Evolutionary conservation across 2,888 invertebrate genomes (phyloP), one percentile per base, ranked within the genome.

Genomic region (Deilephila elpenor): DNA sequence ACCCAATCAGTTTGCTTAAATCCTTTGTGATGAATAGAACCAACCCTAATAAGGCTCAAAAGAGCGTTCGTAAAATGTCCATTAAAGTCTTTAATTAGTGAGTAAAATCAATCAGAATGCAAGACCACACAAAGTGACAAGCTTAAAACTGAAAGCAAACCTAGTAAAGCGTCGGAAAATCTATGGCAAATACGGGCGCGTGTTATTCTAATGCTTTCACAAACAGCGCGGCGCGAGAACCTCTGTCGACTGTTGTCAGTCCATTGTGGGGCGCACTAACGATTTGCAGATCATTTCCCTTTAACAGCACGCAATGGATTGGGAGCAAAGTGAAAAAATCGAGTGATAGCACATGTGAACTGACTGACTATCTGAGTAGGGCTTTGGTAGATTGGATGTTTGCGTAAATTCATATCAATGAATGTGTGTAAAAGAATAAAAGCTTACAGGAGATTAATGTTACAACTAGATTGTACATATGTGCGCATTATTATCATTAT

Each of bases 141-240:
- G 88, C 84, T 85, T 90, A 87, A 91, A 91, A 90, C 91, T 88
- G 86, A 87, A 84, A 87, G 88, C 86, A 92, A 92, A 92, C 91
- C 84, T 77, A 82, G 86, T 85, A 88, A 89, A 88, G 86, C 89
- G 86, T 83, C 78, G 78, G 83, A 78, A 89, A 91, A 89, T 88
- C 92, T 88, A 88, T 79, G 77, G 89, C 90, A 93, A 93, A 93
- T 92, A 92, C 86, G 77, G 83, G 76, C 80, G 85, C 85, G 84
- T 83, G 87, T 84, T 84, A 83, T 85, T 87, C 87, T 93, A 92
- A 93, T 91, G 86, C 92, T 83, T 86, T 83, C 84, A 85, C 91
- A 93, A 92, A 93, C 88, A 92, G 78, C 75, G 76, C 76, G 76
- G 78, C 78, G 79, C 79, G 82, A 77, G 76, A 73, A 73, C 74